Evolutionary conservation across 2,797 vertebrate genomes (phyloP).

Genomic region (Sebastes taczanowskii): DNA sequence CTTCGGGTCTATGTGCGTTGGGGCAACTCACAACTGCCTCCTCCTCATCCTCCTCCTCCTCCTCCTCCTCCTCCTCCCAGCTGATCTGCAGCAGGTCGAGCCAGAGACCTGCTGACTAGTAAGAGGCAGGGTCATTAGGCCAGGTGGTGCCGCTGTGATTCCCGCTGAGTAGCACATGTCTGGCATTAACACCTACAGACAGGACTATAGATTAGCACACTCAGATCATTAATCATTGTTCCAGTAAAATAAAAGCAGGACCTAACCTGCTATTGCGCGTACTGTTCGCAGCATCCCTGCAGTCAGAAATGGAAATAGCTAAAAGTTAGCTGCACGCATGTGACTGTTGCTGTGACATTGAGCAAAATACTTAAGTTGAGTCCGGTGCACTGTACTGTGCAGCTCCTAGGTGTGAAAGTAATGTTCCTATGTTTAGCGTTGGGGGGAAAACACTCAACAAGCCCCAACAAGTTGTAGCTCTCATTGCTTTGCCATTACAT

Average conservation of each 20-base stretch:
- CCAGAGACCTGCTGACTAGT: conserved; percentile 82
- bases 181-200: conserved; percentile 70
- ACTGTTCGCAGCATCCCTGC: not conserved
- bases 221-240: conserved; percentile 54
- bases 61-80: conserved; percentile 38
- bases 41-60: conserved; percentile 5
- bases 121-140: conserved; percentile 78
- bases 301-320: not conserved
- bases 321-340: not conserved
- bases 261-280: not conserved
- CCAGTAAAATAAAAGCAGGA: not conserved
- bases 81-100: conserved; percentile 64
- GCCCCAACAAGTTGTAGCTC: not conserved
- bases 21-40: not conserved
- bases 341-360: not conserved
- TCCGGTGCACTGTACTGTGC: too few relatives aligned
- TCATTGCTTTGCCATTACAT: not conserved
- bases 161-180: conserved; percentile 82
- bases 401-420: not conserved
- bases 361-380: not conserved
- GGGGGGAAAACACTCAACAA: not conserved
- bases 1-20: not conserved
- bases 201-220: conserved; percentile 53
- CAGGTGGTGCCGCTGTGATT: conserved; percentile 68
- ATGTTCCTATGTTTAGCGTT: not conserved